Conservation (phyloP, 1,140 invertebrate genomes). For the Epicauta chinensis region DNA sequence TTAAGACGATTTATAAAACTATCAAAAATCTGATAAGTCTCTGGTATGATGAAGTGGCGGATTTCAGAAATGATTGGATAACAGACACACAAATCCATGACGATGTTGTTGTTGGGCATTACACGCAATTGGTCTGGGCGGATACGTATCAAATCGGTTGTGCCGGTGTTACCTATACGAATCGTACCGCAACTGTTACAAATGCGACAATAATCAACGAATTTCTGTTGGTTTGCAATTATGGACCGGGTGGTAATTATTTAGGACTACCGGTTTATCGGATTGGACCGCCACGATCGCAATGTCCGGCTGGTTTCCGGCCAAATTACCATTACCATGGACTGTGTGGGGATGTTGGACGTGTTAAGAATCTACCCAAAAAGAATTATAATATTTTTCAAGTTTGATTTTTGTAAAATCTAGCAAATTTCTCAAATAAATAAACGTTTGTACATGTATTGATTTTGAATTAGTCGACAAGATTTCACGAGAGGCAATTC, state of each 20-base stretch:
- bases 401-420: too few species aligned
- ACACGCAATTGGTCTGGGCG: conserved; percentile 36
- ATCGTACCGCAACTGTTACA: conserved; percentile 9
- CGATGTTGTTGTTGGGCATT: conserved; percentile 31
- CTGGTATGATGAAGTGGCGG: conserved; percentile 36
- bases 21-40: conserved; percentile 25
- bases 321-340: conserved; percentile 22
- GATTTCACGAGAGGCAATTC: too few species aligned
- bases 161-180: conserved; percentile 28
- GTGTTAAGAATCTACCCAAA: not conserved
- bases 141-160: conserved; percentile 32
- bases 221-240: conserved; percentile 35
- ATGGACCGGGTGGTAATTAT: conserved; percentile 37
- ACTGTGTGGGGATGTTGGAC: conserved; percentile 19
- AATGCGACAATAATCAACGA: conserved; percentile 28
- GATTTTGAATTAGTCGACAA: too few species aligned
- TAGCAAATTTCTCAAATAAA: not conserved
- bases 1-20: conserved; percentile 21
- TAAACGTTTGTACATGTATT: too few species aligned
- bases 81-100: conserved; percentile 24
- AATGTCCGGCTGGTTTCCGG: conserved; percentile 18
- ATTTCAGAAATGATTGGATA: conserved; percentile 33
- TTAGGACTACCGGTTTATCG: conserved; percentile 27
- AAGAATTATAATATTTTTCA: too few species aligned
- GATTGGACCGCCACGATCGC: conserved; percentile 21